Evolutionary conservation across 1,140 invertebrate genomes (phyloP).

Genomic region (Pogonognathellus flavescens): DNA sequence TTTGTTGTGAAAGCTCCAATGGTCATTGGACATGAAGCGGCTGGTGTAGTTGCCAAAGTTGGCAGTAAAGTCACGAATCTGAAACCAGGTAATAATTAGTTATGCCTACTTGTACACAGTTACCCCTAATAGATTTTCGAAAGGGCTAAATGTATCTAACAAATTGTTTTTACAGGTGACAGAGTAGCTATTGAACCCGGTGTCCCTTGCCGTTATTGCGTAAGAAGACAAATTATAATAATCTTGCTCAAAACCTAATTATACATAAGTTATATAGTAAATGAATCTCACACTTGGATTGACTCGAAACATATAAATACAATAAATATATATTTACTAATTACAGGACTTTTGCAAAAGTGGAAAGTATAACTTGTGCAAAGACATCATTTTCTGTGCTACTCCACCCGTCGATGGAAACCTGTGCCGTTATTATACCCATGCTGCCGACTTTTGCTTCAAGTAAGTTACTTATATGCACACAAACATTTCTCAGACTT

Average conservation of each 20-base stretch:
- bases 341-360: conserved; percentile 80
- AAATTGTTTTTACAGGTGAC: conserved; percentile 61
- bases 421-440: conserved; percentile 85
- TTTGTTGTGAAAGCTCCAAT: conserved; percentile 87
- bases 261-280: too few species aligned
- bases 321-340: too few species aligned
- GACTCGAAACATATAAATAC: too few species aligned
- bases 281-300: too few species aligned
- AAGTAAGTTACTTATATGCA: conserved; percentile 76
- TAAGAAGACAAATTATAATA: too few species aligned
- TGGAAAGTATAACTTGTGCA: conserved; percentile 92
- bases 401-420: conserved; percentile 92
- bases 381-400: conserved; percentile 88
- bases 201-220: conserved; percentile 86
- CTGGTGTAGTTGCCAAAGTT: conserved; percentile 79
- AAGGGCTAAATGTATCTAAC: not conserved
- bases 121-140: conserved; percentile 30
- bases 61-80: conserved; percentile 84
- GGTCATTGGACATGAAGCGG: conserved; percentile 91
- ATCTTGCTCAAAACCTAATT: too few species aligned
- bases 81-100: conserved; percentile 72
- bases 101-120: not conserved
- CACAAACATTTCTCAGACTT: not conserved
- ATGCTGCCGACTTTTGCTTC: conserved; percentile 93
- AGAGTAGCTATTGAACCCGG: conserved; percentile 76